These are phyloP conservation scores for Colius striatus DNA, from an alignment of 2,113 vertebrate genomes.

Conservation along the genomic window DNA sequence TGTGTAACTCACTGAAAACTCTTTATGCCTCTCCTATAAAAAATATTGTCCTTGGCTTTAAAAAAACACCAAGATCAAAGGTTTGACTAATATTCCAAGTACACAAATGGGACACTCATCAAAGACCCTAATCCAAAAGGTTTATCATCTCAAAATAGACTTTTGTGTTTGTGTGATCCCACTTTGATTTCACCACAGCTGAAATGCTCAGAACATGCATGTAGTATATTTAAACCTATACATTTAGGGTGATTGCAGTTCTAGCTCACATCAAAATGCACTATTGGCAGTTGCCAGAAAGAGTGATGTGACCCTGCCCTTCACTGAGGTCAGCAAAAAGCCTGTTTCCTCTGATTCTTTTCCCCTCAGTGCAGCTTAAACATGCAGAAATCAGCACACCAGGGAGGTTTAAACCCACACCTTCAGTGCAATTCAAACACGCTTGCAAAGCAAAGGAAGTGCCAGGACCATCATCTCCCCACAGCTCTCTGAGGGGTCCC, in stretches of 20 bases:
- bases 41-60: constrained; percentile 52
- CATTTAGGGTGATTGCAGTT: background rate
- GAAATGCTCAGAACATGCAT: background rate
- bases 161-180: background rate
- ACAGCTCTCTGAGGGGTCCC: background rate
- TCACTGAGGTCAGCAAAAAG: background rate
- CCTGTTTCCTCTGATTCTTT: background rate
- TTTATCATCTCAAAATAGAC: background rate
- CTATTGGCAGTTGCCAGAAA: background rate
- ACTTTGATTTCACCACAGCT: background rate
- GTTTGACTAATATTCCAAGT: background rate
- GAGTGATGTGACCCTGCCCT: background rate
- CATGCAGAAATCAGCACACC: background rate
- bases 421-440: background rate
- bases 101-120: background rate
- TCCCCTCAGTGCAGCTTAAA: background rate
- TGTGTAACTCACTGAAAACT: constrained; percentile 6
- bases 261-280: background rate
- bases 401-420: background rate
- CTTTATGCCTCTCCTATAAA: constrained; percentile 37
- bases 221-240: background rate
- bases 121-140: constrained; percentile 13
- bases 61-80: constrained; percentile 36
- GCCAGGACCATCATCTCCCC: background rate
- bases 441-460: background rate